These are phyloP conservation scores for Galbula dea DNA, from an alignment of 2,113 vertebrate species.

Conservation along the genomic window DNA sequence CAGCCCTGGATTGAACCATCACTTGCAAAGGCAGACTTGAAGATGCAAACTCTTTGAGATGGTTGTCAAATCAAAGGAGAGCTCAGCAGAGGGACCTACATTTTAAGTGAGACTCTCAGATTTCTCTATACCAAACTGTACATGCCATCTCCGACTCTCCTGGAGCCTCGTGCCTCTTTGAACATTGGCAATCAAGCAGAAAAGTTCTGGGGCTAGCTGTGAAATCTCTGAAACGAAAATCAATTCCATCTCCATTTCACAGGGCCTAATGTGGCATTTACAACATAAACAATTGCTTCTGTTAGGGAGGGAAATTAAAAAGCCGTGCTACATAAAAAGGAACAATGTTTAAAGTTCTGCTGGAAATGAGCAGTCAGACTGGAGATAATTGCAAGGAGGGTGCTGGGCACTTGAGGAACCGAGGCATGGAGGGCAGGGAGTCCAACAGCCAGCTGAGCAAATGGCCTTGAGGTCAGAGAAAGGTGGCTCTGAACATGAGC, in stretches of 20 bases:
- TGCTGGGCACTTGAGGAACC: background rate
- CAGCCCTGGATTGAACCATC: background rate
- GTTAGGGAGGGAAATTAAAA: conserved; percentile 79
- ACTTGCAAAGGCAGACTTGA: background rate
- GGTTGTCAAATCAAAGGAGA: background rate
- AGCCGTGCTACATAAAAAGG: conserved; percentile 73
- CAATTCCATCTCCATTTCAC: conserved; percentile 77
- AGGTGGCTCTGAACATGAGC: fast-evolving
- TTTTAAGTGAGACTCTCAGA: background rate
- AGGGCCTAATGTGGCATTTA: conserved; percentile 79
- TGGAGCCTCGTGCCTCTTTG: background rate
- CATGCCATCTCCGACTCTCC: background rate
- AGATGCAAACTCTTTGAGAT: background rate
- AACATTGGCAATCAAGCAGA: conserved; percentile 67
- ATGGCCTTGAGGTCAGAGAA: background rate
- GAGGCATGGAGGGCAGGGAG: background rate
- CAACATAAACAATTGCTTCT: conserved; percentile 75
- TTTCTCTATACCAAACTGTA: conserved; percentile 2
- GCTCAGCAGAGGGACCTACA: background rate
- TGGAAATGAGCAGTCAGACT: conserved; percentile 66
- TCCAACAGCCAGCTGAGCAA: background rate
- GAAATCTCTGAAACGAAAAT: conserved; percentile 80
- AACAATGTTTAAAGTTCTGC: conserved; percentile 78
- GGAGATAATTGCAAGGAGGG: conserved; percentile 62
- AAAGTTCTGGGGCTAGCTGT: conserved; percentile 79